Conservation (phyloP, 2,888 invertebrate genomes). For the Caenorhabditis sp. region DNA sequence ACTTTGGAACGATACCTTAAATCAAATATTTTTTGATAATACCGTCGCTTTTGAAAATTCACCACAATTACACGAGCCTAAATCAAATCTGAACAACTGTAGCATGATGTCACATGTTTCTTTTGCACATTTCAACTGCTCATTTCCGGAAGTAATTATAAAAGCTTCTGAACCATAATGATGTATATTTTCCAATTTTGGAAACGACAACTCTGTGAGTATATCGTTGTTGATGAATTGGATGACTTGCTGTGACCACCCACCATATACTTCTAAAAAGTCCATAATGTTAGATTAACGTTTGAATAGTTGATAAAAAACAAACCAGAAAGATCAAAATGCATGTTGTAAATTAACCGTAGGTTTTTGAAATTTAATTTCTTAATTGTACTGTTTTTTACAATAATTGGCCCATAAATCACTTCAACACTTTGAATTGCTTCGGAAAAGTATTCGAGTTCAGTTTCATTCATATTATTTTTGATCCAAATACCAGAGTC, state of each 20-base stretch:
- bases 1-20: constrained; percentile 23
- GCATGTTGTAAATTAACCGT: constrained; percentile 8
- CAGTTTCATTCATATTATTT: constrained; percentile 10
- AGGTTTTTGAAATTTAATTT: constrained; percentile 6
- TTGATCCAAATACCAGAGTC: constrained; percentile 19
- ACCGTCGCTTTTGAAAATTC: no score
- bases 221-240: constrained; percentile 6
- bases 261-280: neutral
- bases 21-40: no score
- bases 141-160: neutral
- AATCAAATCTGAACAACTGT: neutral
- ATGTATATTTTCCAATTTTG: constrained; percentile 2
- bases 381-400: constrained; percentile 4
- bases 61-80: constrained; percentile 16
- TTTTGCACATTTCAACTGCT: neutral
- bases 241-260: constrained; percentile 10
- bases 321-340: no score
- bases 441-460: neutral
- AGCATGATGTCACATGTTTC: neutral
- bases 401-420: constrained; percentile 7
- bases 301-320: no score
- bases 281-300: no score
- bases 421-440: constrained; percentile 21
- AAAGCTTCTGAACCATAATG: constrained; percentile 9
- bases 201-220: constrained; percentile 3